Evolutionary conservation across 2,113 vertebrate species (phyloP).

Genomic region (Pogona vitticeps): DNA sequence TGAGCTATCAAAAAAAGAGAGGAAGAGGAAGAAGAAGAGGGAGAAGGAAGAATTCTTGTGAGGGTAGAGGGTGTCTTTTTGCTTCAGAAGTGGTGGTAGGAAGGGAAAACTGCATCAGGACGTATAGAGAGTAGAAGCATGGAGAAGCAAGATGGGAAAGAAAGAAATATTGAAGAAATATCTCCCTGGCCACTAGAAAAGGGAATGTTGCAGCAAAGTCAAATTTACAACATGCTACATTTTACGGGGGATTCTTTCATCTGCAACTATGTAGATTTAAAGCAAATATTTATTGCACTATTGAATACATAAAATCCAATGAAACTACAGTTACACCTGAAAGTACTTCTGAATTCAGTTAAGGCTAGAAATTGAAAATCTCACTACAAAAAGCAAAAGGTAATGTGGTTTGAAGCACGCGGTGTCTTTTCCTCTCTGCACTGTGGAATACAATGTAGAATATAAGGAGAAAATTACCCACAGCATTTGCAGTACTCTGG

Average conservation of each 20-base stretch:
- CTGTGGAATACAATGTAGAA: no score
- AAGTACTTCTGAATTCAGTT: neutral
- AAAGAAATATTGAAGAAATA: neutral
- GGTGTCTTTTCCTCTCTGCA: neutral
- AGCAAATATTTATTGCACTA: neutral
- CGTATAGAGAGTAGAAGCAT: no score
- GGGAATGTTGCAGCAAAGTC: neutral
- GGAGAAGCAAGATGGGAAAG: neutral
- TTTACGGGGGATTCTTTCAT: no score
- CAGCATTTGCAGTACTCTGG: constrained; percentile 40
- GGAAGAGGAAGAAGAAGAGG: no score
- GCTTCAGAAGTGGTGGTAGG: neutral
- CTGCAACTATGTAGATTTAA: neutral
- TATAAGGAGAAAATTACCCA: constrained; percentile 61
- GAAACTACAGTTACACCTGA: neutral
- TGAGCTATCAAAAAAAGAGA: no score
- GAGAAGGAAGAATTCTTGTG: neutral
- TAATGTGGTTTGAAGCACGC: neutral
- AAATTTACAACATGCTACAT: no score
- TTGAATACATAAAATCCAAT: neutral
- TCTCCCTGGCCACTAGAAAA: neutral
- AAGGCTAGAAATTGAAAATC: neutral
- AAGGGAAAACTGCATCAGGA: neutral
- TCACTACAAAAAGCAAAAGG: no score
- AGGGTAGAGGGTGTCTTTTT: neutral